Base-by-base conservation (phyloP, 2,113 vertebrate genomes). In the Anas platyrhynchos region DNA sequence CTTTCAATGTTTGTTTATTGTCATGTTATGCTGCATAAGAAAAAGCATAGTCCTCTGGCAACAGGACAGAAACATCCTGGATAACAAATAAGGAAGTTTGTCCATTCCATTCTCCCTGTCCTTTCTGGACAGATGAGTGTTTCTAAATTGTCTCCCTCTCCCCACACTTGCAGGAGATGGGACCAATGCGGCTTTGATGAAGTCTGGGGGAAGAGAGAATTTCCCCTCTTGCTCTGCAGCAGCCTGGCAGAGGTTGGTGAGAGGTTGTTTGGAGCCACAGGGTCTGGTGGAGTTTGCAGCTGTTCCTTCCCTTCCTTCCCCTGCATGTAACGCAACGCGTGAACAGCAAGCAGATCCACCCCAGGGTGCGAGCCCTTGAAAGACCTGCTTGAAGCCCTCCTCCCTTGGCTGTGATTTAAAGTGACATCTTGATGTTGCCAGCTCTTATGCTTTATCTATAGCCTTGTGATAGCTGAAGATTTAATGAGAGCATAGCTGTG, bases 331-430 rank as follows among this genome's bases (percentile, higher is more conserved):
- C 5, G 8, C 59, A 52, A 32, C 32, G 18, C 13, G 43, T 1
- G 2, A 77, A 38, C 0, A 3, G 59, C 1, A 4, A 87, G 36
- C 36, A 68, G 69, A 76, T 16, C 22, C 29, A 61, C 20, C 43
- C 32, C 1, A 3, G 22, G 16, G 20, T 38, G 7, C 18, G 5
- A 3, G 1, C 7, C 27, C 50, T 85, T 0, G 0, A 5, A 84
- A 13, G 74, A 89, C 32, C 34, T 13, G 0, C 29, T 46, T 41
- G 7, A 32, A 81, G 20, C 13, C 3, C 17, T 56, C 62, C 25
- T 75, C 32, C n/a, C 6, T 9, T 8, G 2, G 5, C n/a, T 89
- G 21, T 54, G 48, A 93, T 79, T 86, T 88, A 56, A 72, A 22
- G 46, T 76, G 62, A 68, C 32, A 68, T 76, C 18, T 86, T 21